phyloP scores from a whole-genome alignment of 2,113 vertebrate genomes.

The Cathartes aura region DNA sequence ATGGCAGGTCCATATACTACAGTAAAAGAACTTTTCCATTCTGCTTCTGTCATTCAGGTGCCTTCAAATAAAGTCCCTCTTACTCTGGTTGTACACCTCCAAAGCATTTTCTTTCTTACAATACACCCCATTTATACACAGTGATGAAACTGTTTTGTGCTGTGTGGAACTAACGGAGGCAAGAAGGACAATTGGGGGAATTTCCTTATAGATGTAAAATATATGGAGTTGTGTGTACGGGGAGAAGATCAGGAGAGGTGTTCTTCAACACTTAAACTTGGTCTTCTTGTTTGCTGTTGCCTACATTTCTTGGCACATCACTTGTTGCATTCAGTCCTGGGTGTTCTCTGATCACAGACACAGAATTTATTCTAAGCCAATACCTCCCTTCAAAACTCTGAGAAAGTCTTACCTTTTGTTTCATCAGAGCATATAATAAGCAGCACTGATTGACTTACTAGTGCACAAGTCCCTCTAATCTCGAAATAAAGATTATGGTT shows the following conservation, averaged over 20 bases:
- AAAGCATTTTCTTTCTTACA: neutral
- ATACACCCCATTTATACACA: neutral
- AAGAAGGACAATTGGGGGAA: neutral
- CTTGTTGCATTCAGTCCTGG: neutral
- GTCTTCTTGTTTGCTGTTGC: neutral
- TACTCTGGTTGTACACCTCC: neutral
- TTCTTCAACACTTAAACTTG: neutral
- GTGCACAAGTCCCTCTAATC: neutral
- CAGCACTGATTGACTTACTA: neutral
- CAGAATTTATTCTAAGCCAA: neutral
- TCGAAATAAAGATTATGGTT: neutral
- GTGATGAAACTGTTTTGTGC: neutral
- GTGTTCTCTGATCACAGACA: neutral
- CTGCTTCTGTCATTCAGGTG: neutral
- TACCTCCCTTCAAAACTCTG: neutral
- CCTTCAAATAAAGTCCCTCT: neutral
- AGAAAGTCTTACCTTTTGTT: neutral
- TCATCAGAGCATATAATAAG: neutral
- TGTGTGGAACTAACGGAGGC: neutral
- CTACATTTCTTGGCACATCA: neutral
- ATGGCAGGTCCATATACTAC: neutral
- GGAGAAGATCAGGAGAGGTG: neutral
- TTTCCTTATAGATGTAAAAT: neutral
- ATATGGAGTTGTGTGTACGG: neutral
- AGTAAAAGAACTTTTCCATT: neutral